phyloP scores from a whole-genome alignment of 1,140 invertebrate genomes.

The Megalonaias nervosa region DNA sequence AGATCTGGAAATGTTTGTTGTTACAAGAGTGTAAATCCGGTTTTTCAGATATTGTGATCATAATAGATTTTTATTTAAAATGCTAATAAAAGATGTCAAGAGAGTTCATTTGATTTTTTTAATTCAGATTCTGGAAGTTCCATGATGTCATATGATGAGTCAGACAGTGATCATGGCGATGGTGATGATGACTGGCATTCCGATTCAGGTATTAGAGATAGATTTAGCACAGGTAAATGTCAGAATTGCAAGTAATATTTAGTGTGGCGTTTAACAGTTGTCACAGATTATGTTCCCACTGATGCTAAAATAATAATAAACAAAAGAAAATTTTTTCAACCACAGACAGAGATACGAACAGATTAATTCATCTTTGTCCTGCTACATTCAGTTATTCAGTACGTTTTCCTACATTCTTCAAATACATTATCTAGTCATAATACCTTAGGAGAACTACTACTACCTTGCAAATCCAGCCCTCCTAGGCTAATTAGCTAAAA shows the following conservation, averaged over 20 bases:
- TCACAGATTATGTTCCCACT: constrained; percentile 3
- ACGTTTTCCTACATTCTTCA: constrained; percentile 2
- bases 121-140: constrained; percentile 57
- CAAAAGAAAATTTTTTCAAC: not conserved
- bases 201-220: constrained; percentile 40
- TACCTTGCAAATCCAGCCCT: too few species aligned
- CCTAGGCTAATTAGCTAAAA: too few species aligned
- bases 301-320: not conserved
- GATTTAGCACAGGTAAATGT: constrained; percentile 40
- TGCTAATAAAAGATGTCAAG: not conserved
- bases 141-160: constrained; percentile 42
- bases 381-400: constrained; percentile 23
- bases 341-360: not conserved
- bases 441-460: too few species aligned
- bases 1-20: not conserved
- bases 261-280: too few species aligned
- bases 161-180: constrained; percentile 48
- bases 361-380: not conserved
- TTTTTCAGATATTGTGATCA: constrained; percentile 4
- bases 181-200: constrained; percentile 41
- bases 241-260: constrained; percentile 28
- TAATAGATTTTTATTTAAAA: not conserved
- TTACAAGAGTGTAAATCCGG: not conserved
- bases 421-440: too few species aligned
- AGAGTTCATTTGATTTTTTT: not conserved